Percentiles rank a stretch among this genome's conserved stretches.
phyloP scores from a whole-genome alignment of 2,888 invertebrate genomes.

The Calliphora vomitoria region DNA sequence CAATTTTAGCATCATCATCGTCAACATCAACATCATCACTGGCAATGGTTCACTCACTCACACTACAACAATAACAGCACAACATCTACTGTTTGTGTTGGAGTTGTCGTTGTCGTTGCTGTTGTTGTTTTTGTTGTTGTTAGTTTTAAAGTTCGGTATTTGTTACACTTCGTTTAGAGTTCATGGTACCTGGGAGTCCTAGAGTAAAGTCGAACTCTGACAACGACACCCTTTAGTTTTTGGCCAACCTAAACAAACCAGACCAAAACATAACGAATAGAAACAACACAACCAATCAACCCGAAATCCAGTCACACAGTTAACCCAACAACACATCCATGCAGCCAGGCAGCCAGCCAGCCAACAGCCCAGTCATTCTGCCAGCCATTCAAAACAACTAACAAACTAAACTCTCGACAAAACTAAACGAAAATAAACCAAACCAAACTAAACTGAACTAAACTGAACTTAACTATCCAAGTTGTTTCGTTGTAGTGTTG shows the following conservation, averaged over 20 bases:
- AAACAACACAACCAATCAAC: slow-evolving; percentile 51
- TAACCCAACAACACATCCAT: slow-evolving; percentile 58
- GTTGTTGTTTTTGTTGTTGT: slow-evolving; percentile 43
- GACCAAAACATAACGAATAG: slow-evolving; percentile 43
- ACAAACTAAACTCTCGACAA: slow-evolving; percentile 42
- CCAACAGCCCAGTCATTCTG: slow-evolving; percentile 38
- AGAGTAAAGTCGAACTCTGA: slow-evolving; percentile 59
- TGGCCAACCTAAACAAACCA: slow-evolving; percentile 45
- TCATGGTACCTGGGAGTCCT: slow-evolving; percentile 70
- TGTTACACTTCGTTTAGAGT: slow-evolving; percentile 74
- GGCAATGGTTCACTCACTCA: slow-evolving; percentile 50
- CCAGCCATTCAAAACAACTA: slow-evolving; percentile 54
- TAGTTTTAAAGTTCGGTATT: slow-evolving; percentile 70
- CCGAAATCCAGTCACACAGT: slow-evolving; percentile 56
- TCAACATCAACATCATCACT: background rate
- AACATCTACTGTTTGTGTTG: slow-evolving; percentile 42
- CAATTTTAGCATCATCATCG: slow-evolving; percentile 43
- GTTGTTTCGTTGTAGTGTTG: slow-evolving; percentile 47
- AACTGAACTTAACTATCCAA: slow-evolving; percentile 64
- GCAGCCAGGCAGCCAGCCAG: slow-evolving; percentile 50
- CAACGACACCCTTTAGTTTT: slow-evolving; percentile 55
- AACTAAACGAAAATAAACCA: slow-evolving; percentile 45
- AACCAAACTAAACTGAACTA: slow-evolving; percentile 45
- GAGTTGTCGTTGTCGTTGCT: slow-evolving; percentile 30
- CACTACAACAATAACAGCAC: slow-evolving; percentile 10